phyloP scores from a whole-genome alignment of 2,888 invertebrate species.

The Agrilus mali region DNA sequence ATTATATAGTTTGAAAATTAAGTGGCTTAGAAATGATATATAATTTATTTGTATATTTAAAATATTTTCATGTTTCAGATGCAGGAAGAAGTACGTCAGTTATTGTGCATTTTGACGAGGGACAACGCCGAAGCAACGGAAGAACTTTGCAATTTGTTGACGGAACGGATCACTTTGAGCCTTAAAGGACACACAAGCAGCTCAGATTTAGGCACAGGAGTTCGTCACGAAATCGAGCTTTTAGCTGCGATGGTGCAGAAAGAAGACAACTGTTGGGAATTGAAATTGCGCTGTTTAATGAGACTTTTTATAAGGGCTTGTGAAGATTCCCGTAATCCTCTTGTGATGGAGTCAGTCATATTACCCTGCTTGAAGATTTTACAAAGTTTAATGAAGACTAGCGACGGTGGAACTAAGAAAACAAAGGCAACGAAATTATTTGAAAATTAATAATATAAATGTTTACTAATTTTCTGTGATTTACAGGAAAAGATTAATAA shows the following conservation, averaged over 20 bases:
- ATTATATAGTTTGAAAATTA: too few species aligned
- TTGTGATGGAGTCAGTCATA: slow-evolving; percentile 82
- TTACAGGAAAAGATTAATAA: slow-evolving; percentile 37
- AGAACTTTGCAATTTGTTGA: slow-evolving; percentile 69
- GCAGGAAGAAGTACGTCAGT: slow-evolving; percentile 78
- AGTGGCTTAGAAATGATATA: not conserved
- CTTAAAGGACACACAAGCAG: slow-evolving; percentile 60
- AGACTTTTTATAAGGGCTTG: slow-evolving; percentile 73
- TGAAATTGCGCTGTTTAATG: slow-evolving; percentile 77
- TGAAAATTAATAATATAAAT: not conserved
- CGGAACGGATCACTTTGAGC: slow-evolving; percentile 72
- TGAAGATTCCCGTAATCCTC: slow-evolving; percentile 64
- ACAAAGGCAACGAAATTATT: slow-evolving; percentile 31
- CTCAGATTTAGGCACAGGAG: slow-evolving; percentile 59
- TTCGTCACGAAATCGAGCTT: slow-evolving; percentile 81
- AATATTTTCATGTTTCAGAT: slow-evolving; percentile 35
- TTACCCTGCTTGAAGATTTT: slow-evolving; percentile 88
- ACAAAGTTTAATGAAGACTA: slow-evolving; percentile 65
- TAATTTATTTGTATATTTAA: not conserved
- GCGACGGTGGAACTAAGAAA: slow-evolving; percentile 40
- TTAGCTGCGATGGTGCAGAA: slow-evolving; percentile 80
- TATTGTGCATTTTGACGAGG: slow-evolving; percentile 78
- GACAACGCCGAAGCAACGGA: slow-evolving; percentile 75
- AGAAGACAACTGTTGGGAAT: slow-evolving; percentile 93
- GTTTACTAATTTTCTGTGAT: not conserved